Evolutionary conservation across 2,888 invertebrate genomes (phyloP).

Genomic region (Dermolepida albohirtum): DNA sequence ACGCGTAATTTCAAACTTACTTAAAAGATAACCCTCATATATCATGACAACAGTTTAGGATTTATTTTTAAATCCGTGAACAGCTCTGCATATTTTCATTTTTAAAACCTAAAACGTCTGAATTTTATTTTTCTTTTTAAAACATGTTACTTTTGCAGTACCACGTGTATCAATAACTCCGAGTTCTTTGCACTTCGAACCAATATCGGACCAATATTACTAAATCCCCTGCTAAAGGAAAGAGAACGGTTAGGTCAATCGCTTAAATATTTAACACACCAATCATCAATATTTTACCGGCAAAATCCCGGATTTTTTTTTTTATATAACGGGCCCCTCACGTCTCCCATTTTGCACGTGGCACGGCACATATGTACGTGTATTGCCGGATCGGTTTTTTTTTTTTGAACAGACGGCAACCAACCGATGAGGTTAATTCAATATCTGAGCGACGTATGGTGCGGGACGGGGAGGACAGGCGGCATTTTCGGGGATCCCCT

Average conservation of each 20-base stretch:
- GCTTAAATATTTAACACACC: conserved; percentile 59
- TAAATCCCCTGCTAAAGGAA: not conserved
- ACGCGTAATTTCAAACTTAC: no score
- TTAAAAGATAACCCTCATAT: no score
- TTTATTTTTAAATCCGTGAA: no score
- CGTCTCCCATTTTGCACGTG: conserved; percentile 19
- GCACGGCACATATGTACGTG: conserved; percentile 19
- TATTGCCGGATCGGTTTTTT: not conserved
- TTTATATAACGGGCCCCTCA: conserved; percentile 4
- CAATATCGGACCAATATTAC: not conserved
- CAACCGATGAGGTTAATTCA: conserved; percentile 56
- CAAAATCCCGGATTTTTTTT: conserved; percentile 47
- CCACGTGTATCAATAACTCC: not conserved
- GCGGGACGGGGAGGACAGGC: conserved; percentile 39
- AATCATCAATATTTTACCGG: conserved; percentile 59
- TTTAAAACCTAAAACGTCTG: no score
- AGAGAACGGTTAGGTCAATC: conserved; percentile 55
- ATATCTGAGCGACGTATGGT: conserved; percentile 55
- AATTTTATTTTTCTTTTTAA: no score
- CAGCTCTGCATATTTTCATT: no score
- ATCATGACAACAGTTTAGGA: no score
- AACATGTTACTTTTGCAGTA: no score
- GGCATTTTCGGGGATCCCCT: conserved; percentile 43
- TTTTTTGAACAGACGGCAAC: not conserved
- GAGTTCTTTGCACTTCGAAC: not conserved